Evolutionary conservation across 2,113 vertebrate genomes (phyloP).

Genomic region (Archilochus colubris): DNA sequence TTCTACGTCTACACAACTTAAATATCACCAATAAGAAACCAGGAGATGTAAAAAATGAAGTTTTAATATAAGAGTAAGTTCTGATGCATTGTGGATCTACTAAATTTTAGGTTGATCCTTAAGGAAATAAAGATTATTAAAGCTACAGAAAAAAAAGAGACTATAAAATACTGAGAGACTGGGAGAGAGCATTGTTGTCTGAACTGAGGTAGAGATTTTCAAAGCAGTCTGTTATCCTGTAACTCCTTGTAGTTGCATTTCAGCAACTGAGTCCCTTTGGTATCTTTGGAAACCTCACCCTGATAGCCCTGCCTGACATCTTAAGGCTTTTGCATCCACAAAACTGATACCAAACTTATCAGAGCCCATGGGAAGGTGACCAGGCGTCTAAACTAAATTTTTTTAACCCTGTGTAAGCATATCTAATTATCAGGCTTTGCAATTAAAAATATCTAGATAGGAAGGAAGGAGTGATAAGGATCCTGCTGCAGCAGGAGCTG

Average conservation of each 20-base stretch:
- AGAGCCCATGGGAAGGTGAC: not conserved
- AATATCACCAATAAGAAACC: not conserved
- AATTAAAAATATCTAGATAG: not conserved
- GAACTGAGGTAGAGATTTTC: not conserved
- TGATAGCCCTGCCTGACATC: not conserved
- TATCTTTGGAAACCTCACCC: not conserved
- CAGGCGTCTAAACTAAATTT: not conserved
- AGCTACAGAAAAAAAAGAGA: not conserved
- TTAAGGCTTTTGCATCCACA: not conserved
- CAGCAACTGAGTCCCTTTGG: not conserved
- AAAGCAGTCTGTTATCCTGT: not conserved
- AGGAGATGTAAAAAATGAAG: not conserved
- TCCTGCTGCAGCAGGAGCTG: not conserved
- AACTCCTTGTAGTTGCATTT: not conserved
- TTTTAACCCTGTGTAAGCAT: not conserved
- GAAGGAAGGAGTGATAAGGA: not conserved
- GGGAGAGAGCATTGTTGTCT: not conserved
- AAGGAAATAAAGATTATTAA: not conserved
- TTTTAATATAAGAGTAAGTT: not conserved
- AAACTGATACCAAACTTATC: accelerated
- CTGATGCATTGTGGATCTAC: not conserved
- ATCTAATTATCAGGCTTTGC: not conserved
- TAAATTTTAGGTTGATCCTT: not conserved
- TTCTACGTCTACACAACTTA: not conserved
- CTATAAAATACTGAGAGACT: not conserved